phyloP scores from a whole-genome alignment of 2,113 vertebrate species.

The Anolis sagrei region DNA sequence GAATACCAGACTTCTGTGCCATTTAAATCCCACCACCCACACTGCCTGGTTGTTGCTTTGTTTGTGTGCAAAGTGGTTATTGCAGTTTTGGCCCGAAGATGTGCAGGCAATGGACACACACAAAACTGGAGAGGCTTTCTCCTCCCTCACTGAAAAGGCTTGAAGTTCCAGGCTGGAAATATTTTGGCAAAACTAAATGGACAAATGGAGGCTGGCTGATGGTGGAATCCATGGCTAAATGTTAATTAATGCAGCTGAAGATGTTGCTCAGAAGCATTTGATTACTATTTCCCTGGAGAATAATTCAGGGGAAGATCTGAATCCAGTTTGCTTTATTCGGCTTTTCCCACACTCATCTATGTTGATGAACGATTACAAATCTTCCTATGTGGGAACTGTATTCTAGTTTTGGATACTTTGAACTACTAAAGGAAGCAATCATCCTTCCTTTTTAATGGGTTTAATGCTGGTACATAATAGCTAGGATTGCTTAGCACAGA shows the following conservation, averaged over 20 bases:
- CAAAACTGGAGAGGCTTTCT: constrained; percentile 1
- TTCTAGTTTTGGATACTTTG: constrained; percentile 68
- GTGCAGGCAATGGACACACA: background rate
- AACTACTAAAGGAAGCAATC: constrained; percentile 51
- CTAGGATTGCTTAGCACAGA: no score
- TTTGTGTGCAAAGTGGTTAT: background rate
- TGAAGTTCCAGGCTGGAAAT: constrained; percentile 53
- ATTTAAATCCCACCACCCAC: background rate
- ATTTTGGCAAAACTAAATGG: constrained; percentile 49
- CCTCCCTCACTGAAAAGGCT: constrained; percentile 45
- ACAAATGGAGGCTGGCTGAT: constrained; percentile 55
- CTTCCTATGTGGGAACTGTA: constrained; percentile 40
- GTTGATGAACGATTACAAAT: constrained; percentile 20
- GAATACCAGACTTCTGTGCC: background rate
- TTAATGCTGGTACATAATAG: constrained; percentile 4
- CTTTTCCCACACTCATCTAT: constrained; percentile 52
- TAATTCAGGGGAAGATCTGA: constrained; percentile 45
- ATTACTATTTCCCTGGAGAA: constrained; percentile 50
- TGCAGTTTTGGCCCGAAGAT: constrained; percentile 5
- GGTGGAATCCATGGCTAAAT: constrained; percentile 61
- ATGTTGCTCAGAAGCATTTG: constrained; percentile 58
- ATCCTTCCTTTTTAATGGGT: constrained; percentile 16
- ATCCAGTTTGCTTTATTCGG: constrained; percentile 52
- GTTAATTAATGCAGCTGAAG: constrained; percentile 64
- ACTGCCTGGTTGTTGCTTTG: background rate